phyloP scores from a whole-genome alignment of 2,113 vertebrate genomes.

The Micronycteris hirsuta region DNA sequence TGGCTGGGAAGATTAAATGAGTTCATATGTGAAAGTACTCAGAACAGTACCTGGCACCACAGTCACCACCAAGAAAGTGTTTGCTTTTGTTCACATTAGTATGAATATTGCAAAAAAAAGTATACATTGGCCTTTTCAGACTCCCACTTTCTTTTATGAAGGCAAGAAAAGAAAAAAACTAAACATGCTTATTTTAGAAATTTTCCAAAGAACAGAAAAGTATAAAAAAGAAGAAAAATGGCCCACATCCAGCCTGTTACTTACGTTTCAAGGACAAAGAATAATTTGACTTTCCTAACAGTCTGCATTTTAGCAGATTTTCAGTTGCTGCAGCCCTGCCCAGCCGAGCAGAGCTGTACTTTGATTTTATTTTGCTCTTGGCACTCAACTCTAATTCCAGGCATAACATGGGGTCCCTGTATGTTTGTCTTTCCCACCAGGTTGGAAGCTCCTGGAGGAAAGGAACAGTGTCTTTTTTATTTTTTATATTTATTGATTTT shows the following conservation, averaged over 20 bases:
- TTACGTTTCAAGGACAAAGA: slow-evolving; percentile 52
- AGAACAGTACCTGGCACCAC: slow-evolving; percentile 13
- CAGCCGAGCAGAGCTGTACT: slow-evolving; percentile 32
- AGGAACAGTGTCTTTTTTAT: slow-evolving; percentile 26
- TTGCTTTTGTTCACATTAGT: slow-evolving; percentile 62
- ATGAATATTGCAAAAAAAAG: not conserved
- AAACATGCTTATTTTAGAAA: slow-evolving; percentile 67
- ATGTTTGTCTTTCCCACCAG: slow-evolving; percentile 49
- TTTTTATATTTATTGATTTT: too few relatives aligned
- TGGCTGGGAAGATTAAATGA: slow-evolving; percentile 23
- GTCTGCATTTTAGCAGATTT: slow-evolving; percentile 52
- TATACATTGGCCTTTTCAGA: slow-evolving; percentile 54
- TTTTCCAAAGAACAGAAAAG: slow-evolving; percentile 55
- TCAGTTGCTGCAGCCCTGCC: not conserved
- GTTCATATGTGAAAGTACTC: slow-evolving; percentile 40
- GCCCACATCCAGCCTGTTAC: slow-evolving; percentile 23
- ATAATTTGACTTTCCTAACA: slow-evolving; percentile 55
- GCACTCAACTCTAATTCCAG: slow-evolving; percentile 59
- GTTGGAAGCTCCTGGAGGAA: slow-evolving; percentile 35
- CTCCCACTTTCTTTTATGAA: slow-evolving; percentile 45
- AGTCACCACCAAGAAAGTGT: slow-evolving; percentile 34
- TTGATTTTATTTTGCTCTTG: slow-evolving; percentile 61
- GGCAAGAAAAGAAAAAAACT: not conserved
- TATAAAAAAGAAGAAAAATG: slow-evolving; percentile 42
- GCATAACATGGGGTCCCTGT: slow-evolving; percentile 30